Base-by-base conservation (phyloP, 2,797 vertebrate species). In the Darevskia mixta region DNA sequence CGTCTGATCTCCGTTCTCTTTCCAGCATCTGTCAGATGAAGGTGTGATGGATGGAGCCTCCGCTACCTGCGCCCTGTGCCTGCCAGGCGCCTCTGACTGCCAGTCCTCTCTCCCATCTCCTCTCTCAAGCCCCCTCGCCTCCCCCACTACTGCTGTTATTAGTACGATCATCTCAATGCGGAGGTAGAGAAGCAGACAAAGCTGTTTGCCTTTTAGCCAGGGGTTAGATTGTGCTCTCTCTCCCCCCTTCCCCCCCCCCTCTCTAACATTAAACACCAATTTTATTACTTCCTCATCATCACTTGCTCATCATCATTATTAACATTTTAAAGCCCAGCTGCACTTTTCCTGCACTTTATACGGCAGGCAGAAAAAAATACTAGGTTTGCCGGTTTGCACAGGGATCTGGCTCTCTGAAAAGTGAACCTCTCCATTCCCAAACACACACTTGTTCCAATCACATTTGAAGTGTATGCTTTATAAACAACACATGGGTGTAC, bases 21-120 rank as follows among this genome's bases (percentile, higher is more conserved):
- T 83, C 58, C 86, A 89, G 90, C 92, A 92, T 91, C 91, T 92
- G 93, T 89, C 84, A 73, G 73, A 82, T 43, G 75, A 69, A 27
- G 0, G 9, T 73, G 92, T 96, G 95, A 95, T 95, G 91, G 91
- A 96, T 96, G 93, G 87, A 9, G 77, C 88, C 72, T 87, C 87
- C 87, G 91, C 84, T 93, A 95, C 94, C 93, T 95, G 93, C 89
- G 90, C 73, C 27, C n/a, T n/a, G 10, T 13, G 94, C 92, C 1
- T 67, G 29, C 77, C 61, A 72, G 75, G 89, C 90, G 91, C 91
- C 93, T 58, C 45, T 95, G 92, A 94, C 92, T 95, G 95, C 93
- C 93, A 79, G 66, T 64, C 67, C n/a, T 38, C 17, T 15, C 73
- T 11, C 29, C 79, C 61, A 32, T 77, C 79, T 88, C 43, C 41